Evolutionary conservation across 2,888 invertebrate species (phyloP).

Genomic region (Pandemis corylana): DNA sequence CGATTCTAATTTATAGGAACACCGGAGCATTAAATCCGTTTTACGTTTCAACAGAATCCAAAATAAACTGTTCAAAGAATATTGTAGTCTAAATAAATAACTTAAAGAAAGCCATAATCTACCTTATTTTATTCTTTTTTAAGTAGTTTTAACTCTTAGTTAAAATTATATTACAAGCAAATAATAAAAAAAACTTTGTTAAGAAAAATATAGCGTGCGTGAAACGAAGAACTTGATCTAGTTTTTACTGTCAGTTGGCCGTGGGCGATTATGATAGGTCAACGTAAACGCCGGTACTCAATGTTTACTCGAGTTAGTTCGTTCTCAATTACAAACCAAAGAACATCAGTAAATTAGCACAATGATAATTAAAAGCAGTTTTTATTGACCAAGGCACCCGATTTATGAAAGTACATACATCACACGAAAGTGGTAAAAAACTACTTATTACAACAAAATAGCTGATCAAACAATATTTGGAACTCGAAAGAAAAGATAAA

Average conservation of each 20-base stretch:
- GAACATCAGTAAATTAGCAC: not conserved
- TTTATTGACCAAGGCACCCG: no score
- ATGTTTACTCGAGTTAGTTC: constrained; percentile 26
- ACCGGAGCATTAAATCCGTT: constrained; percentile 4
- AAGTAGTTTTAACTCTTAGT: not conserved
- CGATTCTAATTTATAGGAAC: not conserved
- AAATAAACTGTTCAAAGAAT: not conserved
- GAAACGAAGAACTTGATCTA: constrained; percentile 1
- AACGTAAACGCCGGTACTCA: constrained; percentile 28
- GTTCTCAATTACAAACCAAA: constrained; percentile 29
- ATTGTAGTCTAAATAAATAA: not conserved
- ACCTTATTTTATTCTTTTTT: not conserved
- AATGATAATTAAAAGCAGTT: no score
- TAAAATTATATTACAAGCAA: not conserved
- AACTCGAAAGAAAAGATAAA: no score
- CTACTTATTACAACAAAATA: no score
- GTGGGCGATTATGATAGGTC: constrained; percentile 34
- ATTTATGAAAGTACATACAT: no score
- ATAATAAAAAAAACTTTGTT: no score
- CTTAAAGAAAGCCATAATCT: not conserved
- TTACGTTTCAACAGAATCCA: not conserved
- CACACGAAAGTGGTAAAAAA: no score
- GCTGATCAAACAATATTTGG: no score
- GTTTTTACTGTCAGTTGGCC: constrained; percentile 27
- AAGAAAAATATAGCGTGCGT: constrained; percentile 7